Conservation (phyloP, 2,113 vertebrate genomes). For the Burhinus bistriatus region DNA sequence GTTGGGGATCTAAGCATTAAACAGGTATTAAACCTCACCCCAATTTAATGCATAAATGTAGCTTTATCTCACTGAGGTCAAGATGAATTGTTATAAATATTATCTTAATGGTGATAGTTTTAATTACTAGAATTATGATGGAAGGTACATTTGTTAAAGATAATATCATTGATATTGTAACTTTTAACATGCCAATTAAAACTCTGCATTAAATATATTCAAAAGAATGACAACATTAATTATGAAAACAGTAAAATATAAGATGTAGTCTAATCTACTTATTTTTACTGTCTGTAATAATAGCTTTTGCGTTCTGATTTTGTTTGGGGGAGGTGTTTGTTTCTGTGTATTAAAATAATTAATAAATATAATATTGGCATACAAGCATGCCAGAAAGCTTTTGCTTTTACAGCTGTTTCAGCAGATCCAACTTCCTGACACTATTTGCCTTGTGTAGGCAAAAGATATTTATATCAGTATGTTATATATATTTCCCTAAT, state of each 20-base stretch:
- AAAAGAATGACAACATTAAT: not conserved
- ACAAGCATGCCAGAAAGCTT: not conserved
- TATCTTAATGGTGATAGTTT: not conserved
- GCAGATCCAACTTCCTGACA: not conserved
- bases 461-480: not conserved
- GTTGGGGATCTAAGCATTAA: not conserved
- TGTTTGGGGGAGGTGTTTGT: rapidly evolving
- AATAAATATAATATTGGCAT: not conserved
- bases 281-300: not conserved
- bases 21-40: not conserved
- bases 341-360: not conserved
- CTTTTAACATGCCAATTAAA: not conserved
- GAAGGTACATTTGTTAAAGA: not conserved
- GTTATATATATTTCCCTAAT: not conserved
- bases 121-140: not conserved
- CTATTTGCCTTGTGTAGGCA: not conserved
- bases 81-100: not conserved
- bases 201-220: not conserved
- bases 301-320: not conserved
- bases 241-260: not conserved
- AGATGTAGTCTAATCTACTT: not conserved
- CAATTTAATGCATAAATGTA: not conserved
- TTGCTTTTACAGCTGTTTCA: not conserved
- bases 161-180: not conserved
- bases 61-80: not conserved